Evolutionary conservation across 2,797 vertebrate genomes (phyloP).

Genomic region (Alectoris magna): DNA sequence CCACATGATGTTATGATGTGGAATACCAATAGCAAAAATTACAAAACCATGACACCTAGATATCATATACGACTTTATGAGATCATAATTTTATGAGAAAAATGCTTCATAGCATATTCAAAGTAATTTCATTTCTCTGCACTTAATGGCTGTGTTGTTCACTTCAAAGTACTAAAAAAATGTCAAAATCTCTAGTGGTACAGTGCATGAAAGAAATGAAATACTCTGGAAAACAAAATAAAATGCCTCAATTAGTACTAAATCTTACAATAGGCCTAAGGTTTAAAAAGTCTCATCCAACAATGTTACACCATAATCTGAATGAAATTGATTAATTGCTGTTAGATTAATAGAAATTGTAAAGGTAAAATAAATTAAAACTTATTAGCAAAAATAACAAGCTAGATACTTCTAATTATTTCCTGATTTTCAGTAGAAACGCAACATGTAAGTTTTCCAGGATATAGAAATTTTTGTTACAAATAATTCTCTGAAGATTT

Average conservation of each 20-base stretch:
- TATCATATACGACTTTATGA: background rate
- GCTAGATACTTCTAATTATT: background rate
- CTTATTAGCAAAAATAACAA: background rate
- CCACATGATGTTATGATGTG: too few species aligned
- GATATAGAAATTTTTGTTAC: background rate
- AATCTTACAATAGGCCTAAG: background rate
- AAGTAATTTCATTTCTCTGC: background rate
- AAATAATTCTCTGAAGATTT: background rate
- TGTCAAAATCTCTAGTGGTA: background rate
- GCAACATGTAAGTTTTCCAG: background rate
- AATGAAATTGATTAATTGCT: background rate
- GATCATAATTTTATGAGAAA: background rate
- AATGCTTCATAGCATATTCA: background rate
- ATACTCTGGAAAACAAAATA: background rate
- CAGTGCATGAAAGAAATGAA: background rate
- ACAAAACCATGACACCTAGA: background rate
- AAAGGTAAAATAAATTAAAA: background rate
- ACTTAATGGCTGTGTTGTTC: background rate
- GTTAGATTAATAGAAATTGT: background rate
- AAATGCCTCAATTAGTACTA: background rate
- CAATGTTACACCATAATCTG: background rate
- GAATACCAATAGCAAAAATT: too few species aligned
- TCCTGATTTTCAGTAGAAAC: background rate
- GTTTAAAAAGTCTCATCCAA: background rate
- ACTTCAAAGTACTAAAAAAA: background rate